Evolutionary conservation across 1,140 invertebrate genomes (phyloP).

Genomic region (Amyelois transitella): DNA sequence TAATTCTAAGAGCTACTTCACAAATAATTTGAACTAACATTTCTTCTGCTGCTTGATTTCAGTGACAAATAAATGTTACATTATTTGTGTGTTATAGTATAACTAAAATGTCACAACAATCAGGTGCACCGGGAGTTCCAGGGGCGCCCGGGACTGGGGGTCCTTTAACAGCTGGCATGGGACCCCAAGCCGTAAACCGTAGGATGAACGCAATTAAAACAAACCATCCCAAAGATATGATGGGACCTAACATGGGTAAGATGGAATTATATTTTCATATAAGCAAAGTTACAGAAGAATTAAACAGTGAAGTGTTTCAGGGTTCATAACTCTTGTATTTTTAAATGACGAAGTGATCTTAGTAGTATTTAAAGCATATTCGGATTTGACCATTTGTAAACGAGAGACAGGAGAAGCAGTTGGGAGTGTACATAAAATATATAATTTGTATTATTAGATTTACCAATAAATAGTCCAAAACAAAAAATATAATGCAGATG

Average conservation of each 20-base stretch:
- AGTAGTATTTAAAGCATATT: too few relatives aligned
- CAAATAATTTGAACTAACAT: too few relatives aligned
- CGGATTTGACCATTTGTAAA: too few relatives aligned
- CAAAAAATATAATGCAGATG: too few relatives aligned
- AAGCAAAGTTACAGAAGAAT: background rate
- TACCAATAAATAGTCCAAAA: too few relatives aligned
- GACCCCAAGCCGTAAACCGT: conserved; percentile 77
- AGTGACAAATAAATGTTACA: background rate
- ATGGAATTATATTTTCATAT: conserved; percentile 1
- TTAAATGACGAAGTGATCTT: too few relatives aligned
- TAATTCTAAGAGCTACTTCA: background rate
- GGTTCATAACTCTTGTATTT: too few relatives aligned
- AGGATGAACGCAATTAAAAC: conserved; percentile 88
- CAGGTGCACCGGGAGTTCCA: conserved; percentile 62
- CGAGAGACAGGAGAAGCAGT: too few relatives aligned
- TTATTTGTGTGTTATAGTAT: background rate
- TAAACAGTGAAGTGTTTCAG: too few relatives aligned
- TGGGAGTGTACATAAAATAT: too few relatives aligned
- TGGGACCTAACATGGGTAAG: conserved; percentile 84
- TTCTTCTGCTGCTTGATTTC: background rate
- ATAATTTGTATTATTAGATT: too few relatives aligned
- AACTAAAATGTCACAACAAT: background rate
- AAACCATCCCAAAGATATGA: conserved; percentile 86
- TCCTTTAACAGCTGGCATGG: conserved; percentile 65
- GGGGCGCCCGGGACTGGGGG: conserved; percentile 57